These are phyloP conservation scores for Erpetoichthys calabaricus DNA, from an alignment of 2,797 vertebrate genomes.

Conservation along the genomic window DNA sequence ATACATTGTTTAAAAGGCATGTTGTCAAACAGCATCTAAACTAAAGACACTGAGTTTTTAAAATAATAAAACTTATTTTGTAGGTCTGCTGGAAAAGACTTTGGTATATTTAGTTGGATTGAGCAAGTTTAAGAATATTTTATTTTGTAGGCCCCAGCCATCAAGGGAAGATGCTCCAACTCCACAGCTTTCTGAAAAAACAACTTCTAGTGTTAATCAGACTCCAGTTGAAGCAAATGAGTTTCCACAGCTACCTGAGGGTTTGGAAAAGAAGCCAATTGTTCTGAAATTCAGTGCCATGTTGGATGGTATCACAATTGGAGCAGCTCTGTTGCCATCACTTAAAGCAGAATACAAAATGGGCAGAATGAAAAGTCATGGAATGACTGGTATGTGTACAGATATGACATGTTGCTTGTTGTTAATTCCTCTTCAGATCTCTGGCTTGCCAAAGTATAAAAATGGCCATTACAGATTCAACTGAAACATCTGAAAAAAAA, in stretches of 20 bases:
- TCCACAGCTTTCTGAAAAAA: conserved; percentile 77
- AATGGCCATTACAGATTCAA: no score
- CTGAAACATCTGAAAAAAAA: no score
- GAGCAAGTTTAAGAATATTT: background rate
- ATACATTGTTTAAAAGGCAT: no score
- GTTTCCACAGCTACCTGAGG: conserved; percentile 93
- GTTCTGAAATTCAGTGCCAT: conserved; percentile 96
- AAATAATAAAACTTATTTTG: no score
- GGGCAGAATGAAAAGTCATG: conserved; percentile 94
- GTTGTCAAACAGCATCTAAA: no score
- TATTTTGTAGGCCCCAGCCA: conserved; percentile 56
- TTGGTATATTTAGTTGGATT: no score
- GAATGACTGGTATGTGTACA: conserved; percentile 71
- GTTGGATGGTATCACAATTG: conserved; percentile 92
- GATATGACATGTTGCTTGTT: no score
- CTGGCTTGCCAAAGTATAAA: no score
- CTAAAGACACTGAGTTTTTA: no score
- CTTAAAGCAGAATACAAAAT: conserved; percentile 96
- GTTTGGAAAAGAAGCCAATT: conserved; percentile 92
- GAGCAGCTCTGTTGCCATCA: conserved; percentile 85
- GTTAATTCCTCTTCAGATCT: no score
- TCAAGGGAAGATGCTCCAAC: conserved; percentile 79
- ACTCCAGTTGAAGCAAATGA: conserved; percentile 88
- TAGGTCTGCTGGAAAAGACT: no score
- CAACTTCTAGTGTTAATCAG: conserved; percentile 80